phyloP scores from a whole-genome alignment of 2,113 vertebrate genomes.

The Oncorhynchus nerka region DNA sequence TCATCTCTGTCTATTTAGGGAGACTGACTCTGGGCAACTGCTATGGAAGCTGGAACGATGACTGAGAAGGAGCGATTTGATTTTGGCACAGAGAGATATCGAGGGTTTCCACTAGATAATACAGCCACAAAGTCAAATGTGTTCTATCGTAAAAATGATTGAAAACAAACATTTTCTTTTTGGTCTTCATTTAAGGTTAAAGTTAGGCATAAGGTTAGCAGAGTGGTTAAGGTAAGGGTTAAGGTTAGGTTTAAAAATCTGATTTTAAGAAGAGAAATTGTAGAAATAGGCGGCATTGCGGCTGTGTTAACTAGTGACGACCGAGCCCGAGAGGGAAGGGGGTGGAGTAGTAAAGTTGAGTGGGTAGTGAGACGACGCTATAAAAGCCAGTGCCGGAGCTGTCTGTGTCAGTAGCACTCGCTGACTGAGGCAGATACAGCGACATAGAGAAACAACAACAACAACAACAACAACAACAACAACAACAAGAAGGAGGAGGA shows the following conservation, averaged over 20 bases:
- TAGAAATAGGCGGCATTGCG: too few species aligned
- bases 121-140: too few species aligned
- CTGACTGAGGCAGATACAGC: conserved; percentile 40
- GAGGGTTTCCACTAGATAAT: background rate
- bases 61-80: conserved; percentile 33
- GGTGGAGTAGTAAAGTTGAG: conserved; percentile 16
- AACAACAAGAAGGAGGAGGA: too few species aligned
- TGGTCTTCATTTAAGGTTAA: too few species aligned
- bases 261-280: too few species aligned
- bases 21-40: conserved; percentile 57
- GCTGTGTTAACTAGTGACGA: too few species aligned
- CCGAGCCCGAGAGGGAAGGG: background rate
- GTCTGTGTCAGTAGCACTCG: conserved; percentile 48
- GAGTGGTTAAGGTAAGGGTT: too few species aligned
- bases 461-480: too few species aligned
- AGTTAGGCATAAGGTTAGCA: too few species aligned
- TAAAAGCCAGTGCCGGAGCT: conserved; percentile 62
- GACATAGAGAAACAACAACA: conserved; percentile 19
- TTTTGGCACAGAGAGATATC: conserved; percentile 2
- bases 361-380: conserved; percentile 52
- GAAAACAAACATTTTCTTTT: too few species aligned
- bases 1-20: conserved; percentile 60
- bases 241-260: too few species aligned
- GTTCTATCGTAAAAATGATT: too few species aligned
- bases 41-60: conserved; percentile 58